Conservation (phyloP, 2,797 vertebrate species). For the Myioborus melanocephalus region DNA sequence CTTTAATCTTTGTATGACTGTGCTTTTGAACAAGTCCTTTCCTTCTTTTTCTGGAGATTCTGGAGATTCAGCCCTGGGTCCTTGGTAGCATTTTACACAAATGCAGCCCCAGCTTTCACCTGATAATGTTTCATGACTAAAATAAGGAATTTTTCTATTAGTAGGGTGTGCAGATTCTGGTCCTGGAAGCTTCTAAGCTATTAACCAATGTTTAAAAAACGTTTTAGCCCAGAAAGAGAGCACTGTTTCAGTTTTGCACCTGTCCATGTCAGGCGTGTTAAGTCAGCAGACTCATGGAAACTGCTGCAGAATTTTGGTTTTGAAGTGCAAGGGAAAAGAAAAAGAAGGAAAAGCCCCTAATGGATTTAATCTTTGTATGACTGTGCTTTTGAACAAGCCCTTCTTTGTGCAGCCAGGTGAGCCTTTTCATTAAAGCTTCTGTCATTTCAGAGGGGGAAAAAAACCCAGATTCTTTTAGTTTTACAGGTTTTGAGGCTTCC, state of each 20-base stretch:
- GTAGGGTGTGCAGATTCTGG: neutral
- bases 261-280: neutral
- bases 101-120: neutral
- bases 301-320: neutral
- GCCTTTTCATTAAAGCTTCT: neutral
- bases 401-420: neutral
- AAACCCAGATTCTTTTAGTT: neutral
- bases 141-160: neutral
- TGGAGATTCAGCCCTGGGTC: no score
- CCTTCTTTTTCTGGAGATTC: no score
- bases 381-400: neutral
- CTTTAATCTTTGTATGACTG: no score
- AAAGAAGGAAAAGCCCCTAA: neutral
- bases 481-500: neutral
- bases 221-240: neutral
- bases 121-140: neutral
- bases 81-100: no score
- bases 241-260: neutral
- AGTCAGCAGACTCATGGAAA: neutral
- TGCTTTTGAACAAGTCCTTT: no score
- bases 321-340: neutral
- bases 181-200: neutral
- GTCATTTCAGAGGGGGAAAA: neutral
- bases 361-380: neutral
- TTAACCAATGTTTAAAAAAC: neutral